phyloP scores from a whole-genome alignment of 2,113 vertebrate genomes.

The Vombatus ursinus region DNA sequence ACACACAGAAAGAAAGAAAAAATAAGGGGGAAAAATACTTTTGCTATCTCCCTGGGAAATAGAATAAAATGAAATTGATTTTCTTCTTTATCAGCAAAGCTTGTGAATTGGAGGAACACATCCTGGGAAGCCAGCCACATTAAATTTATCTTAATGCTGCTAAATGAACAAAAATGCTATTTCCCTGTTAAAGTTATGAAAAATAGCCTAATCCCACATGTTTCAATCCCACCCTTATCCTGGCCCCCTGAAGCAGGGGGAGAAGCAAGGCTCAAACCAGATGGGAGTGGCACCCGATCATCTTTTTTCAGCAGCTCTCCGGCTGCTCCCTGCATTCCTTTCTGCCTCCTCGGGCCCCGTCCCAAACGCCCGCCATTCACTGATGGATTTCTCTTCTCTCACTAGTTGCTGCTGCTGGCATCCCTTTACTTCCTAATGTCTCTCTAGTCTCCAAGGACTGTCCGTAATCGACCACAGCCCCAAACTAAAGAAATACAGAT shows the following conservation, averaged over 20 bases:
- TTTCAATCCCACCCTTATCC: constrained; percentile 34
- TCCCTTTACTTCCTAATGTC: constrained; percentile 35
- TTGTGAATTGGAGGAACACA: constrained; percentile 81
- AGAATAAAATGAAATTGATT: constrained; percentile 82
- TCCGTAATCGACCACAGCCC: constrained; percentile 35
- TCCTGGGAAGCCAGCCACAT: constrained; percentile 69
- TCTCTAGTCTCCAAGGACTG: constrained; percentile 33
- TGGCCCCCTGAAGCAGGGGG: constrained; percentile 42
- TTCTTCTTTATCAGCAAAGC: constrained; percentile 80
- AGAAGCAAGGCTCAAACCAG: neutral
- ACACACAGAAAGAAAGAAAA: neutral
- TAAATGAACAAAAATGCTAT: constrained; percentile 71
- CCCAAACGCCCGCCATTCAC: constrained; percentile 58
- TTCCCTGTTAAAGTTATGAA: constrained; percentile 64
- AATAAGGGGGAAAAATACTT: neutral
- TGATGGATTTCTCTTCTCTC: constrained; percentile 44
- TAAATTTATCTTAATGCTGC: constrained; percentile 75
- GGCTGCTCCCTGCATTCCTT: neutral
- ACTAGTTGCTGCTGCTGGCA: constrained; percentile 15
- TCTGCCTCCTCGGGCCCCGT: neutral
- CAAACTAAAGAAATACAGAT: constrained; percentile 50
- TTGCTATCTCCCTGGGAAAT: constrained; percentile 75
- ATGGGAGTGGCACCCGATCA: constrained; percentile 48
- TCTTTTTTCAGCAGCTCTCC: constrained; percentile 3
- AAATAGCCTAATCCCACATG: constrained; percentile 47